Percentiles rank a stretch among this genome's conserved stretches.
These are phyloP conservation scores for Trichopoda pennipes DNA, from an alignment of 2,888 invertebrate species.

Conservation along the genomic window DNA sequence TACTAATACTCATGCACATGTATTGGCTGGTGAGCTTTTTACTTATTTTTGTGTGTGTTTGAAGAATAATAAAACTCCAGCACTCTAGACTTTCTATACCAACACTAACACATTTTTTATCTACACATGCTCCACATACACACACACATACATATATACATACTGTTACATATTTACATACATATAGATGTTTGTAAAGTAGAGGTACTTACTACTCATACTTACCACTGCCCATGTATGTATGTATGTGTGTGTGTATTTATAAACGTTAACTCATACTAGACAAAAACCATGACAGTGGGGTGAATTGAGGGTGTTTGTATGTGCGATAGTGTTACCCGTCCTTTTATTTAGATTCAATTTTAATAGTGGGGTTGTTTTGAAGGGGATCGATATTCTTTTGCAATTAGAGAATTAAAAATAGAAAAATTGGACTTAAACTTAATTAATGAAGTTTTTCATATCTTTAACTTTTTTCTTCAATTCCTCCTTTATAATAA, in stretches of 20 bases:
- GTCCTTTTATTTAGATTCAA: slow-evolving; percentile 15
- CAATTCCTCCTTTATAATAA: too few relatives aligned
- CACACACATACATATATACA: not conserved
- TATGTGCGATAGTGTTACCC: slow-evolving; percentile 29
- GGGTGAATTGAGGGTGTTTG: not conserved
- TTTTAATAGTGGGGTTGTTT: slow-evolving; percentile 54
- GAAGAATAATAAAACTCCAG: slow-evolving; percentile 45
- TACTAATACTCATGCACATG: slow-evolving; percentile 1
- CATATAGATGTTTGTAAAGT: slow-evolving; percentile 7
- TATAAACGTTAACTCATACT: not conserved
- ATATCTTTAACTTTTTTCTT: not conserved
- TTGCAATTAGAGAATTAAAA: slow-evolving; percentile 8
- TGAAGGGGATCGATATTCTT: slow-evolving; percentile 55
- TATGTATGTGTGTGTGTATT: not conserved
- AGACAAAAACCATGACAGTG: not conserved
- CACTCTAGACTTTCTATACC: slow-evolving; percentile 31
- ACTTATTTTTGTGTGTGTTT: slow-evolving; percentile 43
- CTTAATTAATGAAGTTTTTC: slow-evolving; percentile 51
- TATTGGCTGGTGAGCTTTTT: slow-evolving; percentile 20
- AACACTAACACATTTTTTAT: slow-evolving; percentile 17
- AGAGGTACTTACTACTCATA: slow-evolving; percentile 19
- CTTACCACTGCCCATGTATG: not conserved
- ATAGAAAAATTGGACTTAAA: slow-evolving; percentile 38
- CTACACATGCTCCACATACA: not conserved
- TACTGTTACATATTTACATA: not conserved